Evolutionary conservation across 2,113 vertebrate genomes (phyloP).

Genomic region (Macroglossus sobrinus): DNA sequence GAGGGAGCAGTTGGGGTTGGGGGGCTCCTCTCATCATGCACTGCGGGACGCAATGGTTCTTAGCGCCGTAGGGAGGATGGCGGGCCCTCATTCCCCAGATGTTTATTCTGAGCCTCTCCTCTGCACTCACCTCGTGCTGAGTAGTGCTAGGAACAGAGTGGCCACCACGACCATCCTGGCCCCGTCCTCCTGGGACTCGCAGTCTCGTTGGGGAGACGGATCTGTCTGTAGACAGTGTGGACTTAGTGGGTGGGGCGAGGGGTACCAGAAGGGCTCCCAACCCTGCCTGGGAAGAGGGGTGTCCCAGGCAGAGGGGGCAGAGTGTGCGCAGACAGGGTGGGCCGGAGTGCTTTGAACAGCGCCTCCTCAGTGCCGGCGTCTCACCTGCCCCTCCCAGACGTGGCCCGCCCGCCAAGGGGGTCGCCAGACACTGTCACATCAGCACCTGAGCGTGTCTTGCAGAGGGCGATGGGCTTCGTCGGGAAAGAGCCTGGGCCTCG

Average conservation of each 20-base stretch:
- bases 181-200: background rate
- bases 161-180: background rate
- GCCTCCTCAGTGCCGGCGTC: background rate
- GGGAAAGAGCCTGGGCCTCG: background rate
- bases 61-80: background rate
- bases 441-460: rapidly evolving
- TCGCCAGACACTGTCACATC: background rate
- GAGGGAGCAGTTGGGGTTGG: rapidly evolving
- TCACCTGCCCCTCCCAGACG: background rate
- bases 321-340: background rate
- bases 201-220: background rate
- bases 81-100: rapidly evolving
- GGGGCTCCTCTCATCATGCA: background rate
- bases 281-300: background rate
- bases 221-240: background rate
- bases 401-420: background rate
- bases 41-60: background rate
- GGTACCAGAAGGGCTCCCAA: too few relatives aligned
- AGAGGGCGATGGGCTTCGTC: background rate
- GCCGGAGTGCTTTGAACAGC: rapidly evolving
- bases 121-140: background rate
- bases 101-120: background rate
- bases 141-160: background rate
- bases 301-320: background rate
- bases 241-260: too few relatives aligned